Conservation (phyloP, 2,888 invertebrate genomes). For the Conomelus anceps region DNA sequence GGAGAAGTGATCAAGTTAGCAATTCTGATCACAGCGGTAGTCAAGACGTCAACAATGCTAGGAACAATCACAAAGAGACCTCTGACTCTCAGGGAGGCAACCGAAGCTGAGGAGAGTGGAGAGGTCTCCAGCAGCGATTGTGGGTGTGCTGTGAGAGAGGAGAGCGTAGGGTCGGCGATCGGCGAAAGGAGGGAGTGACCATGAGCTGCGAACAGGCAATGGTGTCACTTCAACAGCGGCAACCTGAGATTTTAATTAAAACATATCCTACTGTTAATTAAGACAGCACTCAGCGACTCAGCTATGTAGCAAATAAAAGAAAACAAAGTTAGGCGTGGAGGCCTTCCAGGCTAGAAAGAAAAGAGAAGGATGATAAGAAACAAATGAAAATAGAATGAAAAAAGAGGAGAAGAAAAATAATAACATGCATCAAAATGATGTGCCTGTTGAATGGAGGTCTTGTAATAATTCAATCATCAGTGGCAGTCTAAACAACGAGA, state of each 20-base stretch:
- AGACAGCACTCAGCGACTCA: background rate
- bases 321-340: background rate
- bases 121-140: background rate
- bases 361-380: background rate
- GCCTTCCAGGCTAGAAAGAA: background rate
- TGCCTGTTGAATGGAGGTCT: background rate
- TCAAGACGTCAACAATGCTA: background rate
- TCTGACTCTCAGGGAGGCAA: background rate
- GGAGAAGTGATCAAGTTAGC: background rate
- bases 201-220: background rate
- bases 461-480: background rate
- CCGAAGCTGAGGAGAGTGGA: no score
- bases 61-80: background rate
- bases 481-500: background rate
- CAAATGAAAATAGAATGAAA: background rate
- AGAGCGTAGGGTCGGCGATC: background rate
- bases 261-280: slow-evolving; percentile 11
- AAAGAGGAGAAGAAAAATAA: background rate
- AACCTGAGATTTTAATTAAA: slow-evolving; percentile 4
- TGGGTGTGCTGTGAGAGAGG: background rate
- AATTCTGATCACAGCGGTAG: background rate
- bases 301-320: background rate
- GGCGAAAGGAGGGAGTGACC: background rate
- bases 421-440: background rate
- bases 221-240: background rate